These are phyloP conservation scores for Leptocoma aspasia DNA, from an alignment of 2,113 vertebrate genomes.

Conservation along the genomic window DNA sequence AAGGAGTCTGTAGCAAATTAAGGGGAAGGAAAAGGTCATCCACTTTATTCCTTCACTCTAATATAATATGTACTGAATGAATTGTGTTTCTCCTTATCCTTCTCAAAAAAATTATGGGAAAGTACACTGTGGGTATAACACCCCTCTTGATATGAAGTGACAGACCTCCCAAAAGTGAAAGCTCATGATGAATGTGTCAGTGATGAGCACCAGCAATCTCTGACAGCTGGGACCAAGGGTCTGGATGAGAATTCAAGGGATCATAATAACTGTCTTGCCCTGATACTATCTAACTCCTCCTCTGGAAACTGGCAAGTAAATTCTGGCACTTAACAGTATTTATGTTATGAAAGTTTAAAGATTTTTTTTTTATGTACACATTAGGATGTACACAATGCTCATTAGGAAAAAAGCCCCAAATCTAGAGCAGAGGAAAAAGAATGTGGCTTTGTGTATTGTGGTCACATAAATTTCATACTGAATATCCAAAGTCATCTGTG, in stretches of 20 bases:
- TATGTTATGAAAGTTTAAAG: background rate
- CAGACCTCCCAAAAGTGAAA: background rate
- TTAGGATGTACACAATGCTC: background rate
- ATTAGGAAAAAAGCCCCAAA: background rate
- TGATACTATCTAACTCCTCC: conserved; percentile 27
- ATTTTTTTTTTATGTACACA: background rate
- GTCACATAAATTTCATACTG: background rate
- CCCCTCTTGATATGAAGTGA: background rate
- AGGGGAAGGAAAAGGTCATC: background rate
- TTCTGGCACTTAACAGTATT: conserved; percentile 19
- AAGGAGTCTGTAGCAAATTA: background rate
- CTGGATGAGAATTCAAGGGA: background rate
- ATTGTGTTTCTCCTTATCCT: background rate
- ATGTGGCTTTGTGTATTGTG: background rate
- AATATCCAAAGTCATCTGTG: background rate
- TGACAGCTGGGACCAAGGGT: background rate
- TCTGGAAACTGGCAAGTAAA: conserved; percentile 43
- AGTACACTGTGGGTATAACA: background rate
- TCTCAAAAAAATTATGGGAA: background rate
- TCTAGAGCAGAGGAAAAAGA: background rate
- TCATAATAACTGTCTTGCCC: background rate
- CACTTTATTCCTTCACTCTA: background rate
- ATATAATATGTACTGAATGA: background rate
- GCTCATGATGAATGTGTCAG: background rate
- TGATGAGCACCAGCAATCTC: conserved; percentile 10